phyloP scores from a whole-genome alignment of 2,113 vertebrate species.

The Himantopus leucocephalus region DNA sequence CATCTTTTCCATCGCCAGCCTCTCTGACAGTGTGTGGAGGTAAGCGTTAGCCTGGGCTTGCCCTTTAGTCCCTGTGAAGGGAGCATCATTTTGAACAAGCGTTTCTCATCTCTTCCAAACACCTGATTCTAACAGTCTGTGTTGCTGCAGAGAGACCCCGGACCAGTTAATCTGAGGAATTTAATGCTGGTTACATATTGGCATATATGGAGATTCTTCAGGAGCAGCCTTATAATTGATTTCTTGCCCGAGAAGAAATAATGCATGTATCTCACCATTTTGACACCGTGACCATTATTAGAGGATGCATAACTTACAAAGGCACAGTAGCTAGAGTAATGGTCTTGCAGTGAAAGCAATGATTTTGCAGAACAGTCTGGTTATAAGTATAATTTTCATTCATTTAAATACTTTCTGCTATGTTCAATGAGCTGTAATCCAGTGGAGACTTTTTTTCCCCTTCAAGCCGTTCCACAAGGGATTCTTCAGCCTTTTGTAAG shows the following conservation, averaged over 20 bases:
- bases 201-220: background rate
- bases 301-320: background rate
- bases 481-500: background rate
- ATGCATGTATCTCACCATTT: background rate
- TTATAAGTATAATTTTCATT: background rate
- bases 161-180: background rate
- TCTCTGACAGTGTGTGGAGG: background rate
- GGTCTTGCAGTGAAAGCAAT: background rate
- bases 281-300: background rate
- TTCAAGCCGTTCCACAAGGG: background rate
- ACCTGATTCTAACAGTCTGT: background rate
- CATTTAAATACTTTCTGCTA: background rate
- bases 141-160: background rate
- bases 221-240: background rate
- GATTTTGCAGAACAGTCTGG: background rate
- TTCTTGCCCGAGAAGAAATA: background rate
- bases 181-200: background rate
- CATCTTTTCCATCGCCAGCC: accelerated
- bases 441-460: background rate
- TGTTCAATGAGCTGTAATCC: background rate
- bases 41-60: background rate
- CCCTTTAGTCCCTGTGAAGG: background rate
- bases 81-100: background rate
- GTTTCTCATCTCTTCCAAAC: background rate
- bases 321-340: background rate